Conservation (phyloP, 2,113 vertebrate genomes). For the Macaca nemestrina region DNA sequence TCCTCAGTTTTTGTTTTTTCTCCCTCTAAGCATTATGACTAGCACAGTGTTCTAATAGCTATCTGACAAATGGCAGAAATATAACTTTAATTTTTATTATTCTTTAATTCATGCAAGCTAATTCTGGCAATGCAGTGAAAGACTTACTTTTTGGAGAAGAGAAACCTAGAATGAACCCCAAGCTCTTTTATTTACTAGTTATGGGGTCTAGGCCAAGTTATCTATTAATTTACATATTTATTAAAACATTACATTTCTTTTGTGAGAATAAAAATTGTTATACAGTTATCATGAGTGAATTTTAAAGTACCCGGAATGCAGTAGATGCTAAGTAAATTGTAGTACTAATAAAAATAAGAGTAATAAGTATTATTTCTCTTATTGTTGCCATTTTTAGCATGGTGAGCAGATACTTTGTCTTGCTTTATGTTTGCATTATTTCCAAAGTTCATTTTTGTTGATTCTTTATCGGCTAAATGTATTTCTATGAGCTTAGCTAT, state of each 20-base stretch:
- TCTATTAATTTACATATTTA: background rate
- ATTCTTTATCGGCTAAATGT: background rate
- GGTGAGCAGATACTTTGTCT: background rate
- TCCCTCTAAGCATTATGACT: background rate
- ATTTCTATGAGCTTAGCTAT: background rate
- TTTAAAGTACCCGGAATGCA: background rate
- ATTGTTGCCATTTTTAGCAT: background rate
- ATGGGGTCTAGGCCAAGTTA: background rate
- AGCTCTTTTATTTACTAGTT: background rate
- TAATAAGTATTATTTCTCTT: background rate
- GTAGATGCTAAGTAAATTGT: background rate
- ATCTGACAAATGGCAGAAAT: background rate
- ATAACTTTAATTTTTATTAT: background rate
- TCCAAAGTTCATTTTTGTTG: background rate
- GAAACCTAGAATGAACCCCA: background rate
- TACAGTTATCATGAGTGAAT: background rate
- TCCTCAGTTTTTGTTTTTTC: background rate
- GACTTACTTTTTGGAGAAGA: background rate
- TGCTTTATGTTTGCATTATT: background rate
- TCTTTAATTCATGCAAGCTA: background rate
- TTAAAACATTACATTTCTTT: background rate
- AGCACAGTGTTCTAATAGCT: background rate
- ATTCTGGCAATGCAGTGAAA: background rate
- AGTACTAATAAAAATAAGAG: background rate
- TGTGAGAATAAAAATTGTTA: background rate